Conservation (phyloP, 2,113 vertebrate species). For the Fukomys damarensis region DNA sequence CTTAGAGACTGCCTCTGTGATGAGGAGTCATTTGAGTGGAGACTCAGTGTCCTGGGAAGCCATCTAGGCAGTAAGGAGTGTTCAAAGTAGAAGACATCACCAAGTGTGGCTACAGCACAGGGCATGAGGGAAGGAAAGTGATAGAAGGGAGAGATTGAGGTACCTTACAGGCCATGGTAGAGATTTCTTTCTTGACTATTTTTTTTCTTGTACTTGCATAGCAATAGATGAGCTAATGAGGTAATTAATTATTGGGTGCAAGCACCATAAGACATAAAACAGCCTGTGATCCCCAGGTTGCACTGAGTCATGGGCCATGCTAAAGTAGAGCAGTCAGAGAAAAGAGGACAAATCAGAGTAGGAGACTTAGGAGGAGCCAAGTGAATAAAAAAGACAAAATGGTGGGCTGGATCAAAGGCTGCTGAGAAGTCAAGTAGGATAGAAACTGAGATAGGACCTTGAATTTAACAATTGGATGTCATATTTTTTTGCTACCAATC, state of each 20-base stretch:
- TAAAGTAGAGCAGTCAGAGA: not conserved
- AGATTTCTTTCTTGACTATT: not conserved
- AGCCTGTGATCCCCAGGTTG: not conserved
- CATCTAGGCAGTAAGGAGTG: not conserved
- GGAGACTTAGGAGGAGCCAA: not conserved
- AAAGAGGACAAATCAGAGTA: not conserved
- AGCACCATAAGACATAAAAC: not conserved
- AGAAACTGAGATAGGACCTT: not conserved
- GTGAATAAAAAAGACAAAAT: not conserved
- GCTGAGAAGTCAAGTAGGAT: not conserved
- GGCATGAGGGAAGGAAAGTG: not conserved
- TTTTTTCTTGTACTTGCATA: not conserved
- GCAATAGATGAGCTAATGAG: not conserved
- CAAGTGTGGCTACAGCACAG: not conserved
- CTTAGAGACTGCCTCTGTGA: not conserved
- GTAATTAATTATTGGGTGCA: not conserved
- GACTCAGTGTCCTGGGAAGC: not conserved
- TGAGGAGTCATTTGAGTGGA: not conserved
- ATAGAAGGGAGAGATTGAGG: not conserved
- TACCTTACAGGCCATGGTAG: not conserved
- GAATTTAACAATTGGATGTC: not conserved
- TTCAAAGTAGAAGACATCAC: not conserved
- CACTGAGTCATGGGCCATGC: not conserved
- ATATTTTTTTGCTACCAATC: not conserved
- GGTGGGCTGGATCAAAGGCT: not conserved